phyloP scores from a whole-genome alignment of 2,888 invertebrate species.

The Tribolium freemani region DNA sequence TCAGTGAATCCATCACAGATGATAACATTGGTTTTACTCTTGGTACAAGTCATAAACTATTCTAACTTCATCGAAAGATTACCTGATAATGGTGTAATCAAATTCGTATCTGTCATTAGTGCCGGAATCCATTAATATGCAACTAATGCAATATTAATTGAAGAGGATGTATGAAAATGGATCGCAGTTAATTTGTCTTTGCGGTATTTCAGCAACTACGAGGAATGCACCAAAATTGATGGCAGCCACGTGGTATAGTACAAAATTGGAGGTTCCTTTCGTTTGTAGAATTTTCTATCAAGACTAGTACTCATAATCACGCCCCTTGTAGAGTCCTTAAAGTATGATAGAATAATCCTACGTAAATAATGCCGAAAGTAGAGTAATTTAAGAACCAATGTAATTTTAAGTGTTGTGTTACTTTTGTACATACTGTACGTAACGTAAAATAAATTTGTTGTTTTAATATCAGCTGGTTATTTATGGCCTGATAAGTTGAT shows the following conservation, averaged over 20 bases:
- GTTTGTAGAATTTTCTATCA: constrained; percentile 32
- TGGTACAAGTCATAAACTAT: background rate
- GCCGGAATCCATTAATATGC: constrained; percentile 17
- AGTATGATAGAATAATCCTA: constrained; percentile 3
- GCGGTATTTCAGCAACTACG: background rate
- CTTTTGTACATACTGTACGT: constrained; percentile 43
- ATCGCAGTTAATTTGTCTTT: constrained; percentile 7
- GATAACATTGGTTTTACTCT: background rate
- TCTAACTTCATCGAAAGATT: background rate
- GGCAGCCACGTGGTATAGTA: constrained; percentile 25
- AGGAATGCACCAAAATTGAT: background rate
- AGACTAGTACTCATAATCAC: constrained; percentile 29
- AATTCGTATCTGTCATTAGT: constrained; percentile 24
- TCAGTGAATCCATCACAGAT: constrained; percentile 18
- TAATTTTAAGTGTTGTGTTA: constrained; percentile 41
- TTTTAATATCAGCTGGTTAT: constrained; percentile 20
- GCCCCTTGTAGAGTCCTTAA: constrained; percentile 4
- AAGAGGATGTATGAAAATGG: constrained; percentile 7
- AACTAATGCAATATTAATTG: constrained; percentile 23
- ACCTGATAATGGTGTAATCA: background rate
- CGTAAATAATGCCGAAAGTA: constrained; percentile 29
- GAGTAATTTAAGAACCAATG: constrained; percentile 43
- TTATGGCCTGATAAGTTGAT: constrained; percentile 26
- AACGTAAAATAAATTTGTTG: constrained; percentile 40
- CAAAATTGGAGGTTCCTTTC: constrained; percentile 24